These are phyloP conservation scores for Acropora yongei DNA, from an alignment of 64 coral and sea anemone genomes.

Conservation along the genomic window DNA sequence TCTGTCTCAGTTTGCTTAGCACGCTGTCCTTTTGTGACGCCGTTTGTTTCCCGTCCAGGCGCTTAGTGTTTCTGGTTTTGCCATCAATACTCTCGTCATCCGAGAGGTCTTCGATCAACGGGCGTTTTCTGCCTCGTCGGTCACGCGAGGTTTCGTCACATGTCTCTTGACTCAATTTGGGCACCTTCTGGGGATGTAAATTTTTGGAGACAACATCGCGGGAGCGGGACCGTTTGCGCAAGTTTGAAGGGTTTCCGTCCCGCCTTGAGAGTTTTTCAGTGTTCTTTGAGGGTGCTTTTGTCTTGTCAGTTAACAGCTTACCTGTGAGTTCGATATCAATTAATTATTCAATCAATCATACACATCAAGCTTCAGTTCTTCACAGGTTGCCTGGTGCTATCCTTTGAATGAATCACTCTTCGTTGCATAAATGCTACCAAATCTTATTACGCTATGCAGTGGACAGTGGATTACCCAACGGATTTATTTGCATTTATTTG, in stretches of 20 bases:
- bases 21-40: neutral
- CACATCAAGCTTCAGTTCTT: no score
- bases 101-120: neutral
- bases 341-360: neutral
- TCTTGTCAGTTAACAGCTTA: neutral
- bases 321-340: neutral
- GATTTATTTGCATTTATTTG: no score
- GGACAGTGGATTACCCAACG: no score
- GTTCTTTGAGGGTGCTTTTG: neutral
- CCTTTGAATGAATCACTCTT: no score
- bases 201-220: neutral
- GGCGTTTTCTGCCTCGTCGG: neutral
- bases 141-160: neutral
- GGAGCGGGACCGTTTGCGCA: neutral
- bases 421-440: no score
- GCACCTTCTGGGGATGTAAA: neutral
- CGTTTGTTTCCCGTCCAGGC: neutral
- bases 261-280: neutral
- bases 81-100: slow-evolving; percentile 38
- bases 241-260: neutral
- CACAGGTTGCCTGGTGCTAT: no score
- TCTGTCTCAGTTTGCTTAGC: neutral
- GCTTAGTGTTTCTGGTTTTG: neutral
- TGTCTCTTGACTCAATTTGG: neutral
- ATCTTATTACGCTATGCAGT: no score